Evolutionary conservation across 2,797 vertebrate genomes (phyloP), one percentile per base, ranked within the genome.

Genomic region (Tragopan temminckii): DNA sequence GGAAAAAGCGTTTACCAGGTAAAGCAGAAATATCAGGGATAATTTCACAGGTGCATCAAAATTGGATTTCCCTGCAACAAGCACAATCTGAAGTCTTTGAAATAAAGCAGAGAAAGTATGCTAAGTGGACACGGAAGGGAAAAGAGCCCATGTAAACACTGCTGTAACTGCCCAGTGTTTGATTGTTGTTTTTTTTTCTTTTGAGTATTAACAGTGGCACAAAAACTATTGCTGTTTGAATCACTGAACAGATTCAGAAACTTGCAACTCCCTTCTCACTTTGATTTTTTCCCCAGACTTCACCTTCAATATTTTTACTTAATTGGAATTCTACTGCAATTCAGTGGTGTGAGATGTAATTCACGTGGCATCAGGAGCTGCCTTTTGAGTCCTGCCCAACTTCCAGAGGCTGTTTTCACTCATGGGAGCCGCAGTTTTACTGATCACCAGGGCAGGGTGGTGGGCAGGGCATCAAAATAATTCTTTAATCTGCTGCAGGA

Each of bases 371-470:
- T 23, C 52, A 4, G 0, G 46, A 77, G 29, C 52, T 72, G 53
- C 43, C 55, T 72, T 45, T 3, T 48, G 35, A 68, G 12, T 52
- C 25, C 25, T 21, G 11, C 9, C 61, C 17, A 40, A 7, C 9
- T 67, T n/a, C 48, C 40, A 20, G 50, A 43, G 72, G 25, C 52
- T 77, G 31, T 62, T 35, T 43, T 13, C 48, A 3, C 36, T 7
- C 46, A 12, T 21, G 53, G 1, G 42, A 40, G 62, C 17, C 48
- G 16, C 25, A 43, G 27, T 35, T 29, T 33, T 11, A 12, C 2
- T 64, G 21, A 4, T 0, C 3, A 4, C 6, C 16, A 6, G 11
- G 0, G 64, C 27, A 15, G 42, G n/a, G n/a, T n/a, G n/a, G n/a
- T n/a, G n/a, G n/a, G 63, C 42, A 4, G 46, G 14, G 35, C 70